Evolutionary conservation across 2,113 vertebrate genomes (phyloP).

Genomic region (Murina feae): DNA sequence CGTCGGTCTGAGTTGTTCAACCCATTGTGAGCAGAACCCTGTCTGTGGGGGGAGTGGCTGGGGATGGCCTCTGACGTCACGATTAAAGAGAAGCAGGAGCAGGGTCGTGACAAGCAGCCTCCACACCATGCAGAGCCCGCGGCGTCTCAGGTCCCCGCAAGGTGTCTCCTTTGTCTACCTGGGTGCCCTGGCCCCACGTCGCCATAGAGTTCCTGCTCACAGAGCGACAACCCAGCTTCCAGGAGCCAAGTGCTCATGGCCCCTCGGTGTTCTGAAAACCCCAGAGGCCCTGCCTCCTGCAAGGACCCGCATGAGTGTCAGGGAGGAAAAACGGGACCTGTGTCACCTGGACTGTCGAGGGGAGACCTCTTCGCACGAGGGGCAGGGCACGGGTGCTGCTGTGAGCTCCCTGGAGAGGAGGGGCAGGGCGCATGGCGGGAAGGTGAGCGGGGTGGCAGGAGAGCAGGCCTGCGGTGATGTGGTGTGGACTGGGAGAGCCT

Average conservation of each 20-base stretch:
- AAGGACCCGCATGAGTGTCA: not conserved
- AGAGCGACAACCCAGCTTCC: not conserved
- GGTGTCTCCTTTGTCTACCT: rapidly evolving
- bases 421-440: rapidly evolving
- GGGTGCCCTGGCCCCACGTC: rapidly evolving
- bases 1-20: rapidly evolving
- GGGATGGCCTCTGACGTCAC: rapidly evolving
- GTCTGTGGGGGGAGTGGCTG: rapidly evolving
- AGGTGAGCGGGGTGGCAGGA: not conserved
- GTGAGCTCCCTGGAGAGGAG: not conserved
- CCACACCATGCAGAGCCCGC: rapidly evolving
- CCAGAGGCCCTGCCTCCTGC: not conserved
- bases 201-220: not conserved
- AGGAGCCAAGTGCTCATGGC: rapidly evolving
- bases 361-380: too few relatives aligned
- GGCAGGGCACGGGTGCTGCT: not conserved
- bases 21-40: rapidly evolving
- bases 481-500: not conserved
- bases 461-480: not conserved
- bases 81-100: rapidly evolving
- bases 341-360: rapidly evolving
- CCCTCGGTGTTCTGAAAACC: not conserved
- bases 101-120: rapidly evolving
- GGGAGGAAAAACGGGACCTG: rapidly evolving
- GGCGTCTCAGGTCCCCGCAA: rapidly evolving